Evolutionary conservation across 2,797 vertebrate species (phyloP).

Genomic region (Melanitta fusca): DNA sequence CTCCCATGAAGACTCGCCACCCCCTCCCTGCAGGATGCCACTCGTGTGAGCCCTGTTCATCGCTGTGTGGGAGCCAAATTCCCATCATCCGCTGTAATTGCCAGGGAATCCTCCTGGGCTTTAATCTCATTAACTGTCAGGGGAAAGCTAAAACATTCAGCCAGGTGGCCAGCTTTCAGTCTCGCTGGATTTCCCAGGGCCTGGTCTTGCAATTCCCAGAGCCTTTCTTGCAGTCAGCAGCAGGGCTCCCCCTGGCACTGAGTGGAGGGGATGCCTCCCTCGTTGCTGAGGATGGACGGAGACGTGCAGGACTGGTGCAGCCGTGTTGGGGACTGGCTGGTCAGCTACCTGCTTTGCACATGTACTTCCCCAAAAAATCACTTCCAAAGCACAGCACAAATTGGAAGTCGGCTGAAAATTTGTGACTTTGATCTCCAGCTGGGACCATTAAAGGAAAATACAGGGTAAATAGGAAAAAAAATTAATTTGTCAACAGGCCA

Average conservation of each 20-base stretch:
- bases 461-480: neutral
- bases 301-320: neutral
- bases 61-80: neutral
- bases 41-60: neutral
- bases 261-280: neutral
- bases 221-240: neutral
- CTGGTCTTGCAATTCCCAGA: neutral
- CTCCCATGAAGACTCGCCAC: neutral
- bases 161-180: neutral
- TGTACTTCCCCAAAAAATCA: neutral
- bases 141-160: neutral
- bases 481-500: neutral
- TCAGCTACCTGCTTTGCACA: neutral
- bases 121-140: neutral
- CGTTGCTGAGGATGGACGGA: neutral
- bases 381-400: neutral
- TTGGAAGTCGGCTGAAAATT: neutral
- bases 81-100: fast-evolving
- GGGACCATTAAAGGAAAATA: neutral
- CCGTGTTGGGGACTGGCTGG: fast-evolving
- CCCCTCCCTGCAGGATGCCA: neutral
- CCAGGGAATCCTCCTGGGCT: neutral
- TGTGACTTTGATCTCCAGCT: neutral
- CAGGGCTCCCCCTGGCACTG: fast-evolving
- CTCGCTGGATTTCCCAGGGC: neutral